These are phyloP conservation scores for Synaphobranchus kaupii DNA, from an alignment of 2,797 vertebrate genomes.

Conservation along the genomic window DNA sequence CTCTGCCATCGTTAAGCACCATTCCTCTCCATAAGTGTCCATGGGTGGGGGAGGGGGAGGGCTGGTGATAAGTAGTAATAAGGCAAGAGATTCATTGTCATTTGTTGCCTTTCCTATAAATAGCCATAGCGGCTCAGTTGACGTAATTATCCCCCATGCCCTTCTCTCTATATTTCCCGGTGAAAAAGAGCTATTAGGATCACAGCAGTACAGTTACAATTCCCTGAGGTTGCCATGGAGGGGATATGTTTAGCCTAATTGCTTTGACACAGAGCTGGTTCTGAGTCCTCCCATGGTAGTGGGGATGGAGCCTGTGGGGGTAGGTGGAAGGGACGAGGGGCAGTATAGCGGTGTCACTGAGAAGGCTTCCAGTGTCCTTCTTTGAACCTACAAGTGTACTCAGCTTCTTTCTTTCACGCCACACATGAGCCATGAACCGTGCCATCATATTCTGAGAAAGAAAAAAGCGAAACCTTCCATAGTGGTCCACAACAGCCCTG, in stretches of 20 bases:
- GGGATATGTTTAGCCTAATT: slow-evolving; percentile 56
- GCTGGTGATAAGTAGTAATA: neutral
- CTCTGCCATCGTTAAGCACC: neutral
- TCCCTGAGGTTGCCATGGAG: slow-evolving; percentile 46
- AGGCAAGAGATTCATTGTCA: slow-evolving; percentile 46
- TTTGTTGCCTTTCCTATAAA: slow-evolving; percentile 51
- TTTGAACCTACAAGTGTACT: neutral
- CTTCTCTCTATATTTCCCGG: slow-evolving; percentile 33
- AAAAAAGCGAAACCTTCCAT: neutral
- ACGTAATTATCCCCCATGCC: slow-evolving; percentile 48
- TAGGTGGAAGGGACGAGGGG: slow-evolving; percentile 28
- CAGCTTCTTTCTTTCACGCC: neutral
- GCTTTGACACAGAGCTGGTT: slow-evolving; percentile 55
- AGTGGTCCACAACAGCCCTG: neutral
- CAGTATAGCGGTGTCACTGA: slow-evolving; percentile 30
- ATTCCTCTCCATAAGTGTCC: neutral
- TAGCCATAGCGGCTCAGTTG: slow-evolving; percentile 48
- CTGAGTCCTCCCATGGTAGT: slow-evolving; percentile 43
- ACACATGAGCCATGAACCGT: neutral
- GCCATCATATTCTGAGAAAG: neutral
- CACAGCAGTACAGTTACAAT: slow-evolving; percentile 31
- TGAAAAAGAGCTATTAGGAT: slow-evolving; percentile 41
- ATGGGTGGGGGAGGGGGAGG: neutral
- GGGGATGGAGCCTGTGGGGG: slow-evolving; percentile 30
- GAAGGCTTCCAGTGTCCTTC: slow-evolving; percentile 29